phyloP scores from a whole-genome alignment of 2,888 invertebrate genomes.

The Oxyscelio sp. region DNA sequence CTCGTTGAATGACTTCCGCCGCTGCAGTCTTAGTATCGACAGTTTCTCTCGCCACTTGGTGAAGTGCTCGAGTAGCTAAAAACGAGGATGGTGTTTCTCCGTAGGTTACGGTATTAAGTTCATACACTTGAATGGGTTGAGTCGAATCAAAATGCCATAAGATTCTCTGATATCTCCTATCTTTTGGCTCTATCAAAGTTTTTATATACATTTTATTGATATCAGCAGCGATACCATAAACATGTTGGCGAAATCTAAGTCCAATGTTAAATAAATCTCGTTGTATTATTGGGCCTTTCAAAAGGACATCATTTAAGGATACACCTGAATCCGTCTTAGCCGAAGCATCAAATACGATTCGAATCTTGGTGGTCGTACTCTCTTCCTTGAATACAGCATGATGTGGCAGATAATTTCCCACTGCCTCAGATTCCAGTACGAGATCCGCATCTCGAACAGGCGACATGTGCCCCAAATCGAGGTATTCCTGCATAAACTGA shows the following conservation, averaged over 20 bases:
- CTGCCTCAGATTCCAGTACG: too few species aligned
- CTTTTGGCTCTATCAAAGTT: conserved; percentile 48
- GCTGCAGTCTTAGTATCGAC: neutral
- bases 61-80: conserved; percentile 23
- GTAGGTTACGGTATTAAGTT: conserved; percentile 64
- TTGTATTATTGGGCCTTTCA: conserved; percentile 7
- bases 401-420: neutral
- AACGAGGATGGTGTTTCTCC: conserved; percentile 27
- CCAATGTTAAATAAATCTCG: conserved; percentile 66
- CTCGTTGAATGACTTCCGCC: neutral
- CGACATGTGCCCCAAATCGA: neutral
- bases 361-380: neutral
- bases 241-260: conserved; percentile 74
- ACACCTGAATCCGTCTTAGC: neutral
- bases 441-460: too few species aligned
- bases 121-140: conserved; percentile 26
- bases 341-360: neutral
- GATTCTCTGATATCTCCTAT: conserved; percentile 78
- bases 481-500: neutral
- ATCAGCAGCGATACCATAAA: conserved; percentile 80
- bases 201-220: conserved; percentile 81
- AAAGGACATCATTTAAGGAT: conserved; percentile 35
- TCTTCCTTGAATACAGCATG: neutral
- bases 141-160: conserved; percentile 77
- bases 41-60: neutral